Conservation (phyloP, 1,140 invertebrate genomes). For the Pseudoatta argentina region DNA sequence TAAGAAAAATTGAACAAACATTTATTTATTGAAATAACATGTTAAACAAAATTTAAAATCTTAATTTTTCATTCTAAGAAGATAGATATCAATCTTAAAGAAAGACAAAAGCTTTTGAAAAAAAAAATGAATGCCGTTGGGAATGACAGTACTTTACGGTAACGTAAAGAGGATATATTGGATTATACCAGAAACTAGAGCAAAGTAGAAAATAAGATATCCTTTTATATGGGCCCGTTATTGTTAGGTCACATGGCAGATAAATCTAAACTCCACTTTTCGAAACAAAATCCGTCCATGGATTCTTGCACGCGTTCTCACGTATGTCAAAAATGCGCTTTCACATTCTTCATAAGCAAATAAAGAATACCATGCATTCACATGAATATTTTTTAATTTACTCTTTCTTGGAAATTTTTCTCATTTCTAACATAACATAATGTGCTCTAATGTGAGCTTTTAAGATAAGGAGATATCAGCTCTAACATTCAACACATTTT, state of each 20-base stretch:
- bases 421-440: neutral
- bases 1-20: neutral
- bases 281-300: constrained; percentile 69
- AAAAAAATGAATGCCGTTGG: neutral
- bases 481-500: neutral
- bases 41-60: neutral
- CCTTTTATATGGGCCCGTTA: constrained; percentile 48
- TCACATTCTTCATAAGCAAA: constrained; percentile 17
- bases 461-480: neutral
- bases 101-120: neutral
- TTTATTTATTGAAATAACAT: neutral
- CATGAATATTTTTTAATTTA: constrained; percentile 51
- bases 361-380: neutral
- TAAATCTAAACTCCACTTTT: constrained; percentile 68
- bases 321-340: constrained; percentile 57
- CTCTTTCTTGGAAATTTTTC: neutral
- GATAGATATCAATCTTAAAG: neutral
- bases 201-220: constrained; percentile 62
- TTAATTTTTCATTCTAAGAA: neutral
- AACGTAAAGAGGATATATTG: constrained; percentile 55
- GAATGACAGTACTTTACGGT: constrained; percentile 30
- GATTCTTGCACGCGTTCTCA: neutral
- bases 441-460: neutral
- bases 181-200: constrained; percentile 51
- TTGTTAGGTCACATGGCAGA: constrained; percentile 44